These are phyloP conservation scores for Odontesthes bonariensis DNA, from an alignment of 2,113 vertebrate species.

Conservation along the genomic window DNA sequence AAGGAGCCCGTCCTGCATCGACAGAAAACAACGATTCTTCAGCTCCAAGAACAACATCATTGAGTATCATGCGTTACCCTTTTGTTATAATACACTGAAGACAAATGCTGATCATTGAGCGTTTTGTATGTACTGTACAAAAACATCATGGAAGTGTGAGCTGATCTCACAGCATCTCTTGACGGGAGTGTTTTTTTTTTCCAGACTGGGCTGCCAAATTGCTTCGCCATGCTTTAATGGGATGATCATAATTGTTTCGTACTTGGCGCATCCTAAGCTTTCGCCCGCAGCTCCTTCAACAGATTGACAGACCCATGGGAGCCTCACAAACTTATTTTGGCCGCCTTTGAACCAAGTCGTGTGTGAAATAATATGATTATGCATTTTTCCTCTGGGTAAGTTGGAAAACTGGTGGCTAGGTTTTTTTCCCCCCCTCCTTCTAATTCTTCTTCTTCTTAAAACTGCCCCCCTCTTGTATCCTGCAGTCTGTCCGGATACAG, in stretches of 20 bases:
- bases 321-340: conserved; percentile 79
- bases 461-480: conserved; percentile 58
- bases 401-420: conserved; percentile 69
- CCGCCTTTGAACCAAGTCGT: conserved; percentile 80
- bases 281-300: conserved; percentile 76
- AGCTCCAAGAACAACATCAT: conserved; percentile 53
- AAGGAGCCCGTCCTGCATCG: conserved; percentile 32
- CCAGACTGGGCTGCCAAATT: conserved; percentile 72
- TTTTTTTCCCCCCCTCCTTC: background rate
- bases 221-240: conserved; percentile 79
- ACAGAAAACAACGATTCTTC: conserved; percentile 46
- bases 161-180: conserved; percentile 61
- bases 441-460: background rate
- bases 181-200: conserved; percentile 35
- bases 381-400: conserved; percentile 79
- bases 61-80: conserved; percentile 26
- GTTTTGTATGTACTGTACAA: background rate
- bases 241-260: conserved; percentile 81
- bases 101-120: conserved; percentile 18
- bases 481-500: conserved; percentile 57
- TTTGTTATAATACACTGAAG: conserved; percentile 8
- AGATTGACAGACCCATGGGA: conserved; percentile 81
- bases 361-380: conserved; percentile 84
- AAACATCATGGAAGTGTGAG: conserved; percentile 8
- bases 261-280: conserved; percentile 76